phyloP scores from a whole-genome alignment of 2,888 invertebrate species.

The Mylabris sibirica region DNA sequence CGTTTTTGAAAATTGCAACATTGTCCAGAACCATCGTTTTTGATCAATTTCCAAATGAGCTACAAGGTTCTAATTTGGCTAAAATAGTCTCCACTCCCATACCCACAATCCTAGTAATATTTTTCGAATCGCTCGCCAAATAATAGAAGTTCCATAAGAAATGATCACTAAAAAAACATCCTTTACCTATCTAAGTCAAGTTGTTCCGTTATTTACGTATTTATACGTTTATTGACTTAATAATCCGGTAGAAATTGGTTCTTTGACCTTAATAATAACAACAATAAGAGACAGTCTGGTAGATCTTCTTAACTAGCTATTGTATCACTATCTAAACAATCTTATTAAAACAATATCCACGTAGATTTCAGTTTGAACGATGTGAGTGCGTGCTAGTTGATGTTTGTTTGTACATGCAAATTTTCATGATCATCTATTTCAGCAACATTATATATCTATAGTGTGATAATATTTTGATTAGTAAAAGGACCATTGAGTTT shows the following conservation, averaged over 20 bases:
- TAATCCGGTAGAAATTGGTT: not conserved
- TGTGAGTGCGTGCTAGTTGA: not conserved
- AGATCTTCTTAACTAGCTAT: not conserved
- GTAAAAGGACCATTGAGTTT: not conserved
- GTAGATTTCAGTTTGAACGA: not conserved
- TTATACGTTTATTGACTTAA: not conserved
- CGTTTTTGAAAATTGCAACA: too few relatives aligned
- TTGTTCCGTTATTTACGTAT: not conserved
- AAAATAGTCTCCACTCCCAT: too few relatives aligned
- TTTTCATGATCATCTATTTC: not conserved
- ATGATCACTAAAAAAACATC: too few relatives aligned
- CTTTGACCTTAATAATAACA: not conserved
- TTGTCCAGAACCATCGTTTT: too few relatives aligned
- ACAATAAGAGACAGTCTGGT: not conserved
- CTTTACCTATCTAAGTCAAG: too few relatives aligned
- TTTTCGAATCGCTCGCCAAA: too few relatives aligned
- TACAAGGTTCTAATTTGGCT: too few relatives aligned
- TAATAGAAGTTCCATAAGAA: too few relatives aligned
- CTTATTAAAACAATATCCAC: not conserved
- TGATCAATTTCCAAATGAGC: too few relatives aligned
- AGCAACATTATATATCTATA: not conserved
- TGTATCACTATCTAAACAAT: not conserved
- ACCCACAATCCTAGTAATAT: too few relatives aligned
- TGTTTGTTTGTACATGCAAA: constrained; percentile 12
- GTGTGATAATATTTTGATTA: not conserved